Evolutionary conservation across 2,113 vertebrate genomes (phyloP).

Genomic region (Atlantisia rogersi): DNA sequence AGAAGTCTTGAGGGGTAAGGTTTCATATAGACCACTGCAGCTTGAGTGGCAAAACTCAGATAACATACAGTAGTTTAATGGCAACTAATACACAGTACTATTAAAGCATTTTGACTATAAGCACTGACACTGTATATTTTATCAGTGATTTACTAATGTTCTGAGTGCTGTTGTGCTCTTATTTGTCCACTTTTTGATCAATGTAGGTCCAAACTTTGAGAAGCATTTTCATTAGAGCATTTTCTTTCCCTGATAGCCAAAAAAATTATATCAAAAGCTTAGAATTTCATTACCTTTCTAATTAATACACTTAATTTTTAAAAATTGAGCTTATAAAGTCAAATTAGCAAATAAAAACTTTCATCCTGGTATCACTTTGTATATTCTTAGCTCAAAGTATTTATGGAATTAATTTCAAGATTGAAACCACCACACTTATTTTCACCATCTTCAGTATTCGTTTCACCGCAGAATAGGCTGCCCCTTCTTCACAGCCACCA

Average conservation of each 20-base stretch:
- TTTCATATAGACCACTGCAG: not conserved
- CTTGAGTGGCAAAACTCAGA: not conserved
- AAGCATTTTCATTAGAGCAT: not conserved
- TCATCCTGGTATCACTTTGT: not conserved
- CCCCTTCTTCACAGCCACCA: not conserved
- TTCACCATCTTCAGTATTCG: not conserved
- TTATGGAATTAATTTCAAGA: not conserved
- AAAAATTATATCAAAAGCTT: not conserved
- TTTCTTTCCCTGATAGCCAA: not conserved
- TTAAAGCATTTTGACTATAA: not conserved
- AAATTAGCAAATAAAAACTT: not conserved
- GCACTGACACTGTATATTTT: not conserved
- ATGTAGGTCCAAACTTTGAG: not conserved
- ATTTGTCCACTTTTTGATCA: not conserved
- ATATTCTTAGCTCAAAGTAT: not conserved
- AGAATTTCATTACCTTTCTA: not conserved
- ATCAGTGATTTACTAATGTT: not conserved
- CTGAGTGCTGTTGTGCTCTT: not conserved
- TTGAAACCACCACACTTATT: not conserved
- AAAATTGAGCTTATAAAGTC: not conserved
- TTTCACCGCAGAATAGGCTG: not conserved
- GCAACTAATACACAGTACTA: not conserved
- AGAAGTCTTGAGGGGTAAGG: not conserved
- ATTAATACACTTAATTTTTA: not conserved
- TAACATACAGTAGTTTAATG: not conserved